phyloP scores from a whole-genome alignment of 2,113 vertebrate genomes.

The Narcine bancroftii region DNA sequence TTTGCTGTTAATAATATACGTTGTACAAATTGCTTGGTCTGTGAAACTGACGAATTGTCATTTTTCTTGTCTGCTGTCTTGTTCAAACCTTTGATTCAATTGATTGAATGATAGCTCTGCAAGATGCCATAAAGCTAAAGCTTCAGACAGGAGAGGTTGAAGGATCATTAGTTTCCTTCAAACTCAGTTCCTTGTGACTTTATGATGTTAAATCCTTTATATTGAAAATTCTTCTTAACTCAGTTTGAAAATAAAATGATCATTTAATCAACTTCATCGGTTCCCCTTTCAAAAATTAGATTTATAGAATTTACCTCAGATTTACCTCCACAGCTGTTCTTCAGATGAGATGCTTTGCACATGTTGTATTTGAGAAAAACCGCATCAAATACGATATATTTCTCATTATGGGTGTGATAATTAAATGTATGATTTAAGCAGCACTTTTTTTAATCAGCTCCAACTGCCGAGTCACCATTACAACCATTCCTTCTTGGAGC shows the following conservation, averaged over 20 bases:
- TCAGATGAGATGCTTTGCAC: background rate
- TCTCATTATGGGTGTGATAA: background rate
- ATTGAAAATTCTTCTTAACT: background rate
- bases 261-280: background rate
- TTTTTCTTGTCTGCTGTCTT: background rate
- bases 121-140: background rate
- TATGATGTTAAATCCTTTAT: background rate
- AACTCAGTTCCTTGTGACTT: background rate
- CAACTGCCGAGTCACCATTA: too few relatives aligned
- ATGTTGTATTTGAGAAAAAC: background rate
- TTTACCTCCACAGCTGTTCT: background rate
- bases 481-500: too few relatives aligned
- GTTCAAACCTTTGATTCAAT: background rate
- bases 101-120: background rate
- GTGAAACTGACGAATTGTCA: background rate
- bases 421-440: background rate
- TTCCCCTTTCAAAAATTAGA: background rate
- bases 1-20: background rate
- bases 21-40: background rate
- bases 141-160: background rate
- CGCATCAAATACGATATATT: background rate
- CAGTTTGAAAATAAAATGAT: background rate
- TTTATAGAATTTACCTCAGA: background rate
- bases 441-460: background rate
- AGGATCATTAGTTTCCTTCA: background rate